Evolutionary conservation across 2,888 invertebrate genomes (phyloP).

Genomic region (Lycia hirtaria): DNA sequence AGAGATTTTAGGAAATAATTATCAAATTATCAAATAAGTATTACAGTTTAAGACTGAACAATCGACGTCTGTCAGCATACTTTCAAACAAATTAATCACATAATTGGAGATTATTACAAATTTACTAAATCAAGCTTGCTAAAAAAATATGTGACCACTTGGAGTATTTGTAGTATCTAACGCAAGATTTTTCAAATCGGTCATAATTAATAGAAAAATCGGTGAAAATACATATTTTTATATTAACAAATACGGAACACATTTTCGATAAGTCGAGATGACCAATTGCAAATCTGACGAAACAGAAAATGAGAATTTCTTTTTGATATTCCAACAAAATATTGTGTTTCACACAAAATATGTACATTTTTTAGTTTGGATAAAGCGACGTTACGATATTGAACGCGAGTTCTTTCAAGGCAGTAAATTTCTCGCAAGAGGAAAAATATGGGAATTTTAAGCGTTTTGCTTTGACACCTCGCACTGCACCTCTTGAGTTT

Average conservation of each 20-base stretch:
- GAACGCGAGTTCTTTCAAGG: constrained; percentile 2
- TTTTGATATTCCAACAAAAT: background rate
- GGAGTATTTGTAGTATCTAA: too few species aligned
- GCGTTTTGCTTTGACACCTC: constrained; percentile 5
- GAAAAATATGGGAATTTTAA: constrained; percentile 11
- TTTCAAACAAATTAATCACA: too few species aligned
- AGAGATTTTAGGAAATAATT: too few species aligned
- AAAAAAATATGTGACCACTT: too few species aligned
- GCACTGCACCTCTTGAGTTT: constrained; percentile 9
- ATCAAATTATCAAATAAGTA: too few species aligned
- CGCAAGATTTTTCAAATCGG: too few species aligned
- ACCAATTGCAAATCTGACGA: constrained; percentile 1
- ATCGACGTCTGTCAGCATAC: too few species aligned
- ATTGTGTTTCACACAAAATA: background rate
- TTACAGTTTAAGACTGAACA: too few species aligned
- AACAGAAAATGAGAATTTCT: background rate
- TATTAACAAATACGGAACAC: background rate
- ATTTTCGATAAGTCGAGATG: constrained; percentile 1
- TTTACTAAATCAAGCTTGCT: too few species aligned
- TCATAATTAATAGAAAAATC: too few species aligned
- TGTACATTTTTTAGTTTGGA: background rate
- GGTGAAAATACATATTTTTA: too few species aligned
- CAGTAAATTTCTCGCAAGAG: constrained; percentile 2
- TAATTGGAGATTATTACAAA: too few species aligned
- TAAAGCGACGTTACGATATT: constrained; percentile 8